Evolutionary conservation across 2,888 invertebrate species (phyloP).

Genomic region (Macaria liturata): DNA sequence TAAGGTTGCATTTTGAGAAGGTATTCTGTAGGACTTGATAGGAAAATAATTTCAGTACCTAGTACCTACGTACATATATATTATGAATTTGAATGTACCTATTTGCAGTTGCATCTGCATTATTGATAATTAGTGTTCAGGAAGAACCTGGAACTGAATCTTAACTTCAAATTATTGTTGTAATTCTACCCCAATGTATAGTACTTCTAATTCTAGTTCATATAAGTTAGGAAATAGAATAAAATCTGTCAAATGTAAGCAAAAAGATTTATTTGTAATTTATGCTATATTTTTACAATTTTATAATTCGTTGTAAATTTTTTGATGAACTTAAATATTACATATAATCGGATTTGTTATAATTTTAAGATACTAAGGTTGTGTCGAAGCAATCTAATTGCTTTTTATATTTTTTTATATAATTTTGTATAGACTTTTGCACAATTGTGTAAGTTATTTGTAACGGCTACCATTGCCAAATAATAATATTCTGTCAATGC

Average conservation of each 20-base stretch:
- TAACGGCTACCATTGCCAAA: conserved; percentile 31
- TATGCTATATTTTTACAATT: conserved; percentile 43
- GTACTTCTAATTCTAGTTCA: conserved; percentile 44
- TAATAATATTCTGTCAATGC: conserved; percentile 28
- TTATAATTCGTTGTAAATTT: conserved; percentile 43
- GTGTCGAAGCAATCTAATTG: conserved; percentile 74
- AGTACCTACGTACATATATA: too few relatives aligned
- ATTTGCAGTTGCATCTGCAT: too few relatives aligned
- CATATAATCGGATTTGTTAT: conserved; percentile 29
- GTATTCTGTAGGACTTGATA: too few relatives aligned
- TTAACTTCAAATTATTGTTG: too few relatives aligned
- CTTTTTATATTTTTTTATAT: conserved; percentile 47
- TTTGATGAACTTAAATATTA: conserved; percentile 33
- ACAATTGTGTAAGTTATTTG: conserved; percentile 19
- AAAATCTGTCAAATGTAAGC: conserved; percentile 54
- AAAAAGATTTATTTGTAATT: conserved; percentile 51
- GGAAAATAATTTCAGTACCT: too few relatives aligned
- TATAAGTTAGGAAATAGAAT: conserved; percentile 42
- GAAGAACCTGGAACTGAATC: too few relatives aligned
- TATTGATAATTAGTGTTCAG: too few relatives aligned
- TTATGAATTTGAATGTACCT: too few relatives aligned
- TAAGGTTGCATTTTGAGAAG: too few relatives aligned
- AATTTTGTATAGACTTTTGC: conserved; percentile 44
- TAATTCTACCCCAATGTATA: conserved; percentile 68
- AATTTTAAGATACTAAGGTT: conserved; percentile 56